phyloP scores from a whole-genome alignment of 1,140 invertebrate genomes.

The Nasonia longicornis region DNA sequence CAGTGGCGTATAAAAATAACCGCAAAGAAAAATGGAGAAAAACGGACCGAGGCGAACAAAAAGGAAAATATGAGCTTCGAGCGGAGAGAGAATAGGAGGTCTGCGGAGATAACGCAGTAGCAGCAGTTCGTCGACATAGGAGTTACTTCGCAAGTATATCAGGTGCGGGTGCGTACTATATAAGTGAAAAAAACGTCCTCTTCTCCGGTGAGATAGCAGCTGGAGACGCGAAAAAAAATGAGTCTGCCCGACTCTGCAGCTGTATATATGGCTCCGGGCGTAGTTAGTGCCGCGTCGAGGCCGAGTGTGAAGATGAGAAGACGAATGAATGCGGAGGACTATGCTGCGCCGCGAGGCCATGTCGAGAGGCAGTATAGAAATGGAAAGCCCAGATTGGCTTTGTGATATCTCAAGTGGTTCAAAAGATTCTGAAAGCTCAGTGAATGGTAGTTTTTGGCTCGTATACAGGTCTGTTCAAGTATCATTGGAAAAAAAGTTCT shows the following conservation, averaged over 20 bases:
- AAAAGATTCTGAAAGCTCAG: neutral
- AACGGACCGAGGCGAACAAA: neutral
- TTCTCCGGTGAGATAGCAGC: neutral
- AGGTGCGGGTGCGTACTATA: neutral
- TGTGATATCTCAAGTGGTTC: neutral
- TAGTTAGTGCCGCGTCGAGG: constrained; percentile 6
- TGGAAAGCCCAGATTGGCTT: neutral
- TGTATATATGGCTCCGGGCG: neutral
- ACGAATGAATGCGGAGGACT: neutral
- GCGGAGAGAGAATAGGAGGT: neutral
- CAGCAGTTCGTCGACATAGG: constrained; percentile 39
- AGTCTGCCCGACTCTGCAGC: neutral
- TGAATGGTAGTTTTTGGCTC: too few relatives aligned
- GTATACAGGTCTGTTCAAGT: too few relatives aligned
- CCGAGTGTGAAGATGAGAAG: constrained; percentile 9
- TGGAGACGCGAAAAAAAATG: constrained; percentile 21
- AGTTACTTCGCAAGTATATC: constrained; percentile 27
- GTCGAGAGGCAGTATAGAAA: neutral
- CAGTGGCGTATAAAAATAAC: neutral
- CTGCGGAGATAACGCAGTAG: constrained; percentile 20
- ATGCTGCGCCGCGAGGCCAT: too few relatives aligned
- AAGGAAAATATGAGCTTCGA: neutral
- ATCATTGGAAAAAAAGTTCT: too few relatives aligned
- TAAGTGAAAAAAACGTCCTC: neutral
- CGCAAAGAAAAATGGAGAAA: constrained; percentile 15